Evolutionary conservation across 1,140 invertebrate species (phyloP), one percentile per base, ranked within the genome.

Genomic region (Pseudomyrmex pallidus): DNA sequence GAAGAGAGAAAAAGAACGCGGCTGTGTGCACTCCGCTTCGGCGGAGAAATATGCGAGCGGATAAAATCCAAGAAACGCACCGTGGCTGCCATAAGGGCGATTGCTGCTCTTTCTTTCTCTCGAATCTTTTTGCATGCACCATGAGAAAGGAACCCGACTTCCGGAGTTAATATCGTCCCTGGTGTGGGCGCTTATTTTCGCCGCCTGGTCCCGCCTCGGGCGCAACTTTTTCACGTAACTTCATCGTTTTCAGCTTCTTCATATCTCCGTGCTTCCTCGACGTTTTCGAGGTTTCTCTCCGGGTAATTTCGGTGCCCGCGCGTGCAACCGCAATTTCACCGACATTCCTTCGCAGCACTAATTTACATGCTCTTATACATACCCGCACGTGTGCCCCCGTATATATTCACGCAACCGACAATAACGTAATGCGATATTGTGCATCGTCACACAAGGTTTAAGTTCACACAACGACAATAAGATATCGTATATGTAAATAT

Each of bases 31-130:
- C 35, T 35, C 46, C n/a, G 44, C 66, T 61, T 67, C 20, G 44
- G 22, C 56, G 5, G 35, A 50, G 66, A 80, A 72, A 80, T 72
- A 80, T 61, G 56, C 76, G 46, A 72, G n/a, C 17, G 50, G 76
- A 72, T 80, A 80, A 80, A 80, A 80, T 57, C 56, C 76, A 46
- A 35, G 22, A 48, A 72, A 80, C 76, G 66, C 76, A 80, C 50
- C 4, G n/a, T 4, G 54, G 22, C 66, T 72, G 66, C 66, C 44
- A 20, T 59, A 80, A 80, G 25, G 66, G 15, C 76, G 66, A 80
- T 72, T 59, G 76, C 76, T 59, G 66, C 66, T 61, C 25, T 22
- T 67, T 52, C 17, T 77, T 67, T 66, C 25, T 66, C 50, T 44
- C 66, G 22, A 50, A 59, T 80, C 54, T 72, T 80, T 80, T 72